phyloP scores from a whole-genome alignment of 2,888 invertebrate species.

The Marasmarcha lunaedactyla region DNA sequence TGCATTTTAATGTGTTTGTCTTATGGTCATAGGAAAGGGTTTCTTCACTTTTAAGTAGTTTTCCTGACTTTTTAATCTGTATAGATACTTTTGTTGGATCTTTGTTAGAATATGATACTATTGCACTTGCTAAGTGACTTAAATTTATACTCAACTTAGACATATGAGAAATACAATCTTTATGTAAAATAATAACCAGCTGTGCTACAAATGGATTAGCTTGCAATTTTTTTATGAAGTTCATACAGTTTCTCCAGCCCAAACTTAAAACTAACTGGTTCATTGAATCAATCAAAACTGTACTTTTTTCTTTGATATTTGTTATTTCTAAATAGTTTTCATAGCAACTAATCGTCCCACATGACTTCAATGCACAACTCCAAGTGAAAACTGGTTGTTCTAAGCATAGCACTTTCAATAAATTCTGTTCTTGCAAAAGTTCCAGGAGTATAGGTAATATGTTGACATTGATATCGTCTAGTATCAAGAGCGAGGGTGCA shows the following conservation, averaged over 20 bases:
- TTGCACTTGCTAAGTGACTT: slow-evolving; percentile 51
- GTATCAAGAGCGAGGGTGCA: slow-evolving; percentile 41
- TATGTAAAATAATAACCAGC: slow-evolving; percentile 51
- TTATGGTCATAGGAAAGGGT: slow-evolving; percentile 34
- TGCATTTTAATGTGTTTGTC: slow-evolving; percentile 31
- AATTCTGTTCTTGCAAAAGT: slow-evolving; percentile 22
- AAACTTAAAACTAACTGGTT: slow-evolving; percentile 48
- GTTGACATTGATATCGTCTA: slow-evolving; percentile 46
- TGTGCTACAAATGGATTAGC: slow-evolving; percentile 29
- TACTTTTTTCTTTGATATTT: slow-evolving; percentile 25
- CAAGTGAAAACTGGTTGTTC: slow-evolving; percentile 40
- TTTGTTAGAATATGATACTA: slow-evolving; percentile 33
- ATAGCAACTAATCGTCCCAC: slow-evolving; percentile 17
- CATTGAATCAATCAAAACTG: slow-evolving; percentile 47
- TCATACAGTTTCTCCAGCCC: slow-evolving; percentile 45
- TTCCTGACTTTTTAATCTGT: slow-evolving; percentile 63
- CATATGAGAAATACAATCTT: slow-evolving; percentile 50
- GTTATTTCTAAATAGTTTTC: slow-evolving; percentile 26
- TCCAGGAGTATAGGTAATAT: slow-evolving; percentile 38
- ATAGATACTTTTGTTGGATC: slow-evolving; percentile 33
- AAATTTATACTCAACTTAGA: slow-evolving; percentile 50
- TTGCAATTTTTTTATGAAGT: slow-evolving; percentile 27
- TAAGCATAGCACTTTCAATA: slow-evolving; percentile 36
- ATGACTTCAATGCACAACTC: slow-evolving; percentile 31
- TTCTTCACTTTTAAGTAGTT: slow-evolving; percentile 57